These are phyloP conservation scores for Lochmaea crataegi DNA, from an alignment of 2,888 invertebrate genomes.

Conservation along the genomic window DNA sequence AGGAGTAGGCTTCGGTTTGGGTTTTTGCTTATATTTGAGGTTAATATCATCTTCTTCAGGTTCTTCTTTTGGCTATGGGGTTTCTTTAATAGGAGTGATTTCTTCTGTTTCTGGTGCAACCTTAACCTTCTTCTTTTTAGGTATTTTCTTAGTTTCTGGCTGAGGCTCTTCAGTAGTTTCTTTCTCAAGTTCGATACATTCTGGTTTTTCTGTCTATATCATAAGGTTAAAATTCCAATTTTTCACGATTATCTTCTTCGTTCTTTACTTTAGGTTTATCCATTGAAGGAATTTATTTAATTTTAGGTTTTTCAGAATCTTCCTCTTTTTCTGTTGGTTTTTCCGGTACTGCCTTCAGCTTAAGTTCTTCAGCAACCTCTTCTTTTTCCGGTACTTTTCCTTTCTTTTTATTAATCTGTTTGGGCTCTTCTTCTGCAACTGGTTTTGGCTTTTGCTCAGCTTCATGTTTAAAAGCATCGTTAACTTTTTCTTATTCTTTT, in stretches of 20 bases:
- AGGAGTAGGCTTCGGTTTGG: constrained; percentile 54
- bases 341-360: constrained; percentile 63
- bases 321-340: constrained; percentile 55
- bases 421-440: constrained; percentile 50
- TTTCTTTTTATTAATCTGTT: constrained; percentile 59
- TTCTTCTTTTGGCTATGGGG: constrained; percentile 54
- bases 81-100: constrained; percentile 52
- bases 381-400: constrained; percentile 60
- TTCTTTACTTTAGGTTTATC: constrained; percentile 44
- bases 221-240: constrained; percentile 60
- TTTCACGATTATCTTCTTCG: constrained; percentile 54
- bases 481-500: constrained; percentile 60
- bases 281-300: constrained; percentile 45
- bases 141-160: constrained; percentile 48
- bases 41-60: constrained; percentile 62
- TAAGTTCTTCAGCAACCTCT: constrained; percentile 57
- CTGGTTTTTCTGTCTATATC: constrained; percentile 60
- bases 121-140: constrained; percentile 63
- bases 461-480: constrained; percentile 56
- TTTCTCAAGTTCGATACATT: constrained; percentile 57
- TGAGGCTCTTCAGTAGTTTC: constrained; percentile 58
- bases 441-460: constrained; percentile 51
- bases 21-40: constrained; percentile 60
- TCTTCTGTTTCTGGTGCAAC: constrained; percentile 54
- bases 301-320: constrained; percentile 50